Conservation (phyloP, 2,888 invertebrate genomes). For the Bombylius major region DNA sequence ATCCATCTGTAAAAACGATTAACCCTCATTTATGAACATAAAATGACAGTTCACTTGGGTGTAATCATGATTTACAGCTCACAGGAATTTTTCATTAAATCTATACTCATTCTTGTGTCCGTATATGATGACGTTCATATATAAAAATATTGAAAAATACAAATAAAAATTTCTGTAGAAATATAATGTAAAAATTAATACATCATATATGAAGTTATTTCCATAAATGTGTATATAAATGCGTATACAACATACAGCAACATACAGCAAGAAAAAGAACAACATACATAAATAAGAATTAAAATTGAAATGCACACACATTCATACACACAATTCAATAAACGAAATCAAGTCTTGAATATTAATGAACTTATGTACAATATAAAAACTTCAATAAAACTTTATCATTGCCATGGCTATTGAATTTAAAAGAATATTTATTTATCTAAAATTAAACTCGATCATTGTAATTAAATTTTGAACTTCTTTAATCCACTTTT, state of each 20-base stretch:
- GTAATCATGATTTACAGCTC: constrained; percentile 16
- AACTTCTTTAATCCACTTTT: constrained; percentile 10
- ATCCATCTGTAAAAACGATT: constrained; percentile 1
- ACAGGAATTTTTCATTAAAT: constrained; percentile 11
- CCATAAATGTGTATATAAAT: too few relatives aligned
- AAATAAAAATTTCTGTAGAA: too few relatives aligned
- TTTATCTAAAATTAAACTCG: constrained; percentile 7
- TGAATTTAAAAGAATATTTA: constrained; percentile 5
- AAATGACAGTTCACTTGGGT: constrained; percentile 10
- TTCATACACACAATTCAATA: background rate
- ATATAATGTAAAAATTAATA: too few relatives aligned
- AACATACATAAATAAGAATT: background rate
- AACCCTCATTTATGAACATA: constrained; percentile 7
- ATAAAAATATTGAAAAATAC: too few relatives aligned
- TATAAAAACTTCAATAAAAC: background rate
- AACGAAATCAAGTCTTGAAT: background rate
- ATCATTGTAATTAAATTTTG: constrained; percentile 12
- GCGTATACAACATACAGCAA: too few relatives aligned
- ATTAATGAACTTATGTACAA: background rate
- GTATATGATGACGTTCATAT: background rate
- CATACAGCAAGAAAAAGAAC: too few relatives aligned
- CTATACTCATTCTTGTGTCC: background rate
- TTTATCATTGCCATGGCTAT: background rate
- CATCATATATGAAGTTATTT: too few relatives aligned
- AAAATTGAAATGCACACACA: background rate